Conservation (phyloP, 2,888 invertebrate genomes). For the Gortyna flavago region DNA sequence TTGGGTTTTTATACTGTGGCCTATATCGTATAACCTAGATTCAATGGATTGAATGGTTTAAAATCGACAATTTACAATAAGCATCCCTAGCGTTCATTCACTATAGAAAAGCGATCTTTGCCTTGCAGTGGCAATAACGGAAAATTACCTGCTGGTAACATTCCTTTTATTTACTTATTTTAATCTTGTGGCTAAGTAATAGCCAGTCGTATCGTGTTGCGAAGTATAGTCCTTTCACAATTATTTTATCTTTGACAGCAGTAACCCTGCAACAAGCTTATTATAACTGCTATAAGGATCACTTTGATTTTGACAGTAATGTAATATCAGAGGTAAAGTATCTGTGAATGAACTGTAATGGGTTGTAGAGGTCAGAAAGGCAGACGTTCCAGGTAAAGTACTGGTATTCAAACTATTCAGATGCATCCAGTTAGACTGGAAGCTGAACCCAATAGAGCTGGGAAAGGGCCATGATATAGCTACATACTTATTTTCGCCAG, state of each 20-base stretch:
- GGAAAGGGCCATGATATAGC: not conserved
- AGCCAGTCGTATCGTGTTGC: not conserved
- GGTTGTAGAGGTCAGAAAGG: not conserved
- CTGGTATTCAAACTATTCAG: not conserved
- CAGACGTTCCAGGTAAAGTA: not conserved
- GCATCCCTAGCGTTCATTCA: not conserved
- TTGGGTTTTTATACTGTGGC: no score
- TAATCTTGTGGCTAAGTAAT: not conserved
- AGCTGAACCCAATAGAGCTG: not conserved
- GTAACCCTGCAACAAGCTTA: no score
- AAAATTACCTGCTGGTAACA: conserved; percentile 1
- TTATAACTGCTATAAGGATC: no score
- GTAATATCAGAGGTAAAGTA: no score
- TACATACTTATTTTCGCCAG: not conserved
- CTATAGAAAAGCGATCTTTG: not conserved
- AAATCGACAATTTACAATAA: not conserved
- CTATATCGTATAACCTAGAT: not conserved
- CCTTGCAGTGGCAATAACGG: not conserved
- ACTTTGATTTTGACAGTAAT: no score
- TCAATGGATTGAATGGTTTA: not conserved
- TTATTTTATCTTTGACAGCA: no score
- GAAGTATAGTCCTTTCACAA: no score
- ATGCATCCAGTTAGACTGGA: not conserved
- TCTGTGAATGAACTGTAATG: no score
- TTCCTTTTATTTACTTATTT: conserved; percentile 5